A percentile compares a stretch with the other conserved stretches of the same genome.
Conservation (phyloP, 2,888 invertebrate species). For the Pandemis cinnamomeana region DNA sequence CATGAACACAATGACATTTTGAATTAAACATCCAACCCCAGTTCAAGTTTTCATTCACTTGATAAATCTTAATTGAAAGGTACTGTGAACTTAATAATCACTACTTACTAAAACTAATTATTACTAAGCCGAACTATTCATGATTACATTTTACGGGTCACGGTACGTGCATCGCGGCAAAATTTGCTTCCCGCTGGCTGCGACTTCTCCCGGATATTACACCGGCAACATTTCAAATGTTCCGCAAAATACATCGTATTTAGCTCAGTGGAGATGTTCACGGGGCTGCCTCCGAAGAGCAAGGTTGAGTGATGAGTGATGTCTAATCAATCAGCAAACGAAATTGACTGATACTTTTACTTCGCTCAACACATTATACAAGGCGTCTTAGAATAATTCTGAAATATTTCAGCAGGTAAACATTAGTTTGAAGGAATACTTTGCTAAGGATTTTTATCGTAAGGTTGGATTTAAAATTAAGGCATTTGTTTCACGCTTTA, state of each 20-base stretch:
- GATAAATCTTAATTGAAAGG: too few species aligned
- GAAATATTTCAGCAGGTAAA: too few species aligned
- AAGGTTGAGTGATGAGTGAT: not conserved
- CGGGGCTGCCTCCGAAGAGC: not conserved
- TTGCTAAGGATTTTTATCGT: too few species aligned
- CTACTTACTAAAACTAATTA: not conserved
- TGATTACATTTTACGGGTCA: not conserved
- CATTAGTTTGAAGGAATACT: too few species aligned
- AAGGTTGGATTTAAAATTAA: too few species aligned
- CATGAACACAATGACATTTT: too few species aligned
- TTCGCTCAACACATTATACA: too few species aligned
- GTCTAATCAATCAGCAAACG: not conserved
- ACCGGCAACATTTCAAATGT: constrained; percentile 47
- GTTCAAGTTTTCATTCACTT: too few species aligned
- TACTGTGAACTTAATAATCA: too few species aligned
- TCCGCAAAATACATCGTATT: constrained; percentile 32
- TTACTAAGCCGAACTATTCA: not conserved
- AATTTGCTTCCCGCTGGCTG: constrained; percentile 30
- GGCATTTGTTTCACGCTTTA: too few species aligned
- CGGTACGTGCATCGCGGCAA: constrained; percentile 8
- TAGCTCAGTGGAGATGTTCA: constrained; percentile 9
- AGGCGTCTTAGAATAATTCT: too few species aligned
- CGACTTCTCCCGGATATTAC: constrained; percentile 48
- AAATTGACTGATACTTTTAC: not conserved
- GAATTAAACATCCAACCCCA: too few species aligned